A percentile compares a stretch with the other conserved stretches of the same genome.
These are phyloP conservation scores for Gisinianus flammeolus DNA, from an alignment of 2,888 invertebrate genomes.

Conservation along the genomic window DNA sequence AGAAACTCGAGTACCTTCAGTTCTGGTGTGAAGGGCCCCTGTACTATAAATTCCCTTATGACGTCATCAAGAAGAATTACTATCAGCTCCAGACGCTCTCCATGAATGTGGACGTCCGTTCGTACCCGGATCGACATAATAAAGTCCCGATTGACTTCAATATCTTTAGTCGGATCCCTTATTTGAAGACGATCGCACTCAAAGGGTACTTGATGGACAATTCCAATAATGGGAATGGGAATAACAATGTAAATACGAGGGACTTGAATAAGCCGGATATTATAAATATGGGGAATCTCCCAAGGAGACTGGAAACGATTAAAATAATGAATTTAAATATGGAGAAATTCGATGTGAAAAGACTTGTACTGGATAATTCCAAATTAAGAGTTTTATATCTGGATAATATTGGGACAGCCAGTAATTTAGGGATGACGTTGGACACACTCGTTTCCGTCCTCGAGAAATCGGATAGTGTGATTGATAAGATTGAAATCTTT, in stretches of 20 bases:
- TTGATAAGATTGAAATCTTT: conserved; percentile 23
- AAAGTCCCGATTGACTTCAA: conserved; percentile 27
- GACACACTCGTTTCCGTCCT: conserved; percentile 15
- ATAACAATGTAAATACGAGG: not conserved
- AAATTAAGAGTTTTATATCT: conserved; percentile 11
- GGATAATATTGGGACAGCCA: conserved; percentile 21
- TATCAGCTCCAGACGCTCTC: conserved; percentile 16
- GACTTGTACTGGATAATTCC: not conserved
- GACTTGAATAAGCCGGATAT: conserved; percentile 15
- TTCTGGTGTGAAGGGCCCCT: conserved; percentile 29
- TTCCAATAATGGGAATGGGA: too few species aligned
- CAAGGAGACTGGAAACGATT: conserved; percentile 14
- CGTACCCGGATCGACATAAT: conserved; percentile 13
- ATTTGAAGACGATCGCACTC: conserved; percentile 24
- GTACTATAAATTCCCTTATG: conserved; percentile 35
- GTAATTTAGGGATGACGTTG: conserved; percentile 12
- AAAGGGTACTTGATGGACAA: not conserved
- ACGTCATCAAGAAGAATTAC: conserved; percentile 30
- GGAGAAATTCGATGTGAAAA: not conserved
- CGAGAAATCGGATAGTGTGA: not conserved
- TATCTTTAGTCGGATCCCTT: conserved; percentile 19
- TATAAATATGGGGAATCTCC: conserved; percentile 9
- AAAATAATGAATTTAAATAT: conserved; percentile 31
- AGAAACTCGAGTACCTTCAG: conserved; percentile 22
- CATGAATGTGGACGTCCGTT: conserved; percentile 28